Evolutionary conservation across 2,113 vertebrate species (phyloP), one percentile per base, ranked within the genome.

Genomic region (Hippopotamus amphibius): DNA sequence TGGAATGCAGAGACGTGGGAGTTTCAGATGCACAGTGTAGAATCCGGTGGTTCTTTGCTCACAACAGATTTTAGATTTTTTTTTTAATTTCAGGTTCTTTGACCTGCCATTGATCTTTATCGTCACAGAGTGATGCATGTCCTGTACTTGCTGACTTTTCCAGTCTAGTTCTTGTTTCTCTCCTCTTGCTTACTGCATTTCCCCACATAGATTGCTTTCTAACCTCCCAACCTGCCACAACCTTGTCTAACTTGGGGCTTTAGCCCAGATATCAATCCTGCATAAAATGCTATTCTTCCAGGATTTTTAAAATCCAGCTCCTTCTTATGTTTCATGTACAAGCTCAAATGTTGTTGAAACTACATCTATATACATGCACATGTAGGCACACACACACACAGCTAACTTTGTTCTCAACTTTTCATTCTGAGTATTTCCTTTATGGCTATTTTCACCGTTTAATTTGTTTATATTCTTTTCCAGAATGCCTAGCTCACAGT

Each of bases 321-420:
- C 19, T 74, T 28, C 46, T 72, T 6, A 33, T 81, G n/a, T 14
- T 68, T 76, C 46, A 17, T 33, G 26, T 26, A 41, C 30, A 1
- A 68, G 16, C 68, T 69, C 43, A 41, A 13, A 24, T 53, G 15
- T 59, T 28, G 61, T 48, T 63, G 61, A 46, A 89, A 89, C 21
- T 68, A 13, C 13, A 26, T 30, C 28, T 5, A 59, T 4, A 4
- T 50, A n/a, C 5, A 2, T 10, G 2, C 17, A 50, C 3, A 1
- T 17, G 0, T 57, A 26, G 16, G 57, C 16, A 0, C 21, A 66
- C 21, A 14, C 19, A 0, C 21, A 14, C 19, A 68, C 7, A n/a
- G 19, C 24, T 22, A 0, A 14, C 41, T 76, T 76, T 66, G 7
- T 28, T 61, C 66, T 74, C 80, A 68, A 17, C 9, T 0, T 19